These are phyloP conservation scores for Hycleus cichorii DNA, from an alignment of 1,140 invertebrate species.

Conservation along the genomic window DNA sequence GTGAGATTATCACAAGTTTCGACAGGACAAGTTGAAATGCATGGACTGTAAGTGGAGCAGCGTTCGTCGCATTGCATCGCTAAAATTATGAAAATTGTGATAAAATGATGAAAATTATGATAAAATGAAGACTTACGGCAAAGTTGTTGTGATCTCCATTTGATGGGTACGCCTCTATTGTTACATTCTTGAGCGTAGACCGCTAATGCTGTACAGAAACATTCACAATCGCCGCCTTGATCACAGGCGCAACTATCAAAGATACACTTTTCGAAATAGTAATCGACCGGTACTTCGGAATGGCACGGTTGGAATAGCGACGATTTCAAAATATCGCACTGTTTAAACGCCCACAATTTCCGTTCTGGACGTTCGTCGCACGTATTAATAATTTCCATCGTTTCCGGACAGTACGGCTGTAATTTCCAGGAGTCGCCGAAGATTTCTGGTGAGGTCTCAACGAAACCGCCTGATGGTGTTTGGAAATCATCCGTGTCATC, in stretches of 20 bases:
- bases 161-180: conserved; percentile 58
- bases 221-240: conserved; percentile 81
- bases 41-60: conserved; percentile 71
- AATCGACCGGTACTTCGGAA: conserved; percentile 63
- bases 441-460: conserved; percentile 61
- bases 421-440: conserved; percentile 87
- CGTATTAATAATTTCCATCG: conserved; percentile 52
- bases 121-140: conserved; percentile 60
- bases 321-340: conserved; percentile 69
- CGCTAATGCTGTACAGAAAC: conserved; percentile 78
- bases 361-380: conserved; percentile 67
- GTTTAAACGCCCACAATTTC: conserved; percentile 65
- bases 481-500: conserved; percentile 76
- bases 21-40: conserved; percentile 70
- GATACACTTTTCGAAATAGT: conserved; percentile 63
- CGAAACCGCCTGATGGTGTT: conserved; percentile 66
- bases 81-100: conserved; percentile 34
- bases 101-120: conserved; percentile 2
- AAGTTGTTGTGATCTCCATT: conserved; percentile 71
- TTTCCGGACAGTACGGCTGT: conserved; percentile 62
- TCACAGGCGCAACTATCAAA: conserved; percentile 83
- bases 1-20: conserved; percentile 79
- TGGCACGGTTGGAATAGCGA: conserved; percentile 69
- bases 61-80: conserved; percentile 80
- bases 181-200: conserved; percentile 80